Conservation (phyloP, 2,797 vertebrate genomes). For the Etheostoma nigrum region DNA sequence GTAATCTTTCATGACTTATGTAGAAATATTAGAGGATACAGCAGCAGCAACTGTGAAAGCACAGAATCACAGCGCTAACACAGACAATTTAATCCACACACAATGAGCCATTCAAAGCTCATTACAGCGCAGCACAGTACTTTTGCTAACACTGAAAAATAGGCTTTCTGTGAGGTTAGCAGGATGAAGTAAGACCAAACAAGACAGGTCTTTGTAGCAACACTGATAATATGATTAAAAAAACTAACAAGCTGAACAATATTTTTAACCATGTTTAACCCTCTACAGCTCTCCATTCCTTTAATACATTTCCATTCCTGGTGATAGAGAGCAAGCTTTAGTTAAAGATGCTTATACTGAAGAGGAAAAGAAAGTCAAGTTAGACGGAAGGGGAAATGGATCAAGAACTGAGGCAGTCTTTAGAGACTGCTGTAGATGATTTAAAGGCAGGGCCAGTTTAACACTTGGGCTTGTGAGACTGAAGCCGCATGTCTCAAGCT, state of each 20-base stretch:
- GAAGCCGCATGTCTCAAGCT: slow-evolving; percentile 2
- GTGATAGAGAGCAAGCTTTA: background rate
- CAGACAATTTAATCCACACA: slow-evolving; percentile 59
- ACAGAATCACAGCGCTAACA: slow-evolving; percentile 41
- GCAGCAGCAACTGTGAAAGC: slow-evolving; percentile 39
- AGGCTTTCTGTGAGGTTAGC: slow-evolving; percentile 11
- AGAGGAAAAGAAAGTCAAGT: slow-evolving; percentile 4
- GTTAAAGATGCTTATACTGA: background rate
- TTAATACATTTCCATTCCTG: slow-evolving; percentile 1
- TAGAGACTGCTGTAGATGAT: slow-evolving; percentile 28
- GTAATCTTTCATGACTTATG: slow-evolving; percentile 45
- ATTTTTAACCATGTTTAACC: background rate
- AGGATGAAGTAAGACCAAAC: slow-evolving; percentile 10
- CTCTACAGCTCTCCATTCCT: background rate
- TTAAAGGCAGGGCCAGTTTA: slow-evolving; percentile 40
- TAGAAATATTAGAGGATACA: slow-evolving; percentile 48
- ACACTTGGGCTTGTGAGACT: slow-evolving; percentile 23
- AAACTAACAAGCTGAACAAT: slow-evolving; percentile 1
- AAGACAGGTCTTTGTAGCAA: slow-evolving; percentile 6
- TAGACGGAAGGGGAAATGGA: slow-evolving; percentile 12
- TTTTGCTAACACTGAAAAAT: slow-evolving; percentile 30
- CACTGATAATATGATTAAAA: slow-evolving; percentile 25
- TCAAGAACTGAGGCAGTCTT: slow-evolving; percentile 24
- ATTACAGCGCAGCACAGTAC: slow-evolving; percentile 53
- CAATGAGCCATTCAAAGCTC: slow-evolving; percentile 59